Percentiles rank a stretch among this genome's conserved stretches.
phyloP scores from a whole-genome alignment of 2,888 invertebrate genomes.

The Cabera pusaria region DNA sequence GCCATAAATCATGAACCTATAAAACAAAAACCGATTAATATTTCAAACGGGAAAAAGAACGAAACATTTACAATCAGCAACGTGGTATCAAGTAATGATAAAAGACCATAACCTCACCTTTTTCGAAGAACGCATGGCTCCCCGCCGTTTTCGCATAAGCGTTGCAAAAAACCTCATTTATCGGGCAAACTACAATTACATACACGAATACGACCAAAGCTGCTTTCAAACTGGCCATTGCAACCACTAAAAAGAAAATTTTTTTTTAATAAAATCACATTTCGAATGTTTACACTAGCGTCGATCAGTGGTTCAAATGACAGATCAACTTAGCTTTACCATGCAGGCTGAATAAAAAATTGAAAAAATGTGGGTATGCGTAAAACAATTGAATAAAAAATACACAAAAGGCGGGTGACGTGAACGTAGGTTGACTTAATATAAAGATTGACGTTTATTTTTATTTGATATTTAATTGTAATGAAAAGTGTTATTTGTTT shows the following conservation, averaged over 20 bases:
- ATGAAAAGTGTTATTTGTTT: too few relatives aligned
- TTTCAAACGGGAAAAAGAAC: too few relatives aligned
- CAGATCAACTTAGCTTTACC: background rate
- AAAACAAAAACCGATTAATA: too few relatives aligned
- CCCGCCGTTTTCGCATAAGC: slow-evolving; percentile 8
- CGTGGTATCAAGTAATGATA: background rate
- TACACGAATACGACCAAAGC: slow-evolving; percentile 16
- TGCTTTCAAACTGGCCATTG: slow-evolving; percentile 16
- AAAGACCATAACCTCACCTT: slow-evolving; percentile 21
- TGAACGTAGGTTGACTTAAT: background rate
- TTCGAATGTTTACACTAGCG: slow-evolving; percentile 1
- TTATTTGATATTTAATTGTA: too few relatives aligned
- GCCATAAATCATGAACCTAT: too few relatives aligned
- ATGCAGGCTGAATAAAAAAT: slow-evolving; percentile 1
- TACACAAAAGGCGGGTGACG: background rate
- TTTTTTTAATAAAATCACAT: background rate
- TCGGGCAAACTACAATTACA: slow-evolving; percentile 8
- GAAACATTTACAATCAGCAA: background rate
- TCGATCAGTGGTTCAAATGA: slow-evolving; percentile 7
- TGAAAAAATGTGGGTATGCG: slow-evolving; percentile 13
- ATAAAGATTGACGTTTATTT: too few relatives aligned
- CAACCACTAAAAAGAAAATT: background rate
- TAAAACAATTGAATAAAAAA: background rate
- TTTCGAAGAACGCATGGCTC: slow-evolving; percentile 1
- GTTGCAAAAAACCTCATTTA: slow-evolving; percentile 7